Evolutionary conservation across 2,888 invertebrate species (phyloP).

Genomic region (Watsonalla binaria): DNA sequence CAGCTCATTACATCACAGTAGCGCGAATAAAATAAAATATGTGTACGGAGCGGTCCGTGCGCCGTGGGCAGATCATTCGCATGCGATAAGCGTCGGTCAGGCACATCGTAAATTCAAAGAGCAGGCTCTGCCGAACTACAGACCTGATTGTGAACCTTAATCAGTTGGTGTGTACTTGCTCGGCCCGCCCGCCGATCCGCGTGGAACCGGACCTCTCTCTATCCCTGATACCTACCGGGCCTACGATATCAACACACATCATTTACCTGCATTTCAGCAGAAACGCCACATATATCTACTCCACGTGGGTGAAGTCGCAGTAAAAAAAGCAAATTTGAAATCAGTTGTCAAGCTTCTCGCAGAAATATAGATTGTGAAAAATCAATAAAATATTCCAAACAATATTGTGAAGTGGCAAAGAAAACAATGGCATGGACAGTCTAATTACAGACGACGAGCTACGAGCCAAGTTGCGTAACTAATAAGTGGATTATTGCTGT

Average conservation of each 20-base stretch:
- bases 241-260: conserved; percentile 6
- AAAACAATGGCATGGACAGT: too few species aligned
- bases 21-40: conserved; percentile 79
- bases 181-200: conserved; percentile 14
- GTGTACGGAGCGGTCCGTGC: conserved; percentile 73
- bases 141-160: conserved; percentile 75
- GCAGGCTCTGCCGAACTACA: conserved; percentile 73
- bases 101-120: conserved; percentile 78
- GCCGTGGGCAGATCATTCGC: conserved; percentile 77
- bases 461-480: too few species aligned
- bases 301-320: too few species aligned
- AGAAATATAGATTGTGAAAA: too few species aligned
- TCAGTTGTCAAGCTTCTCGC: too few species aligned
- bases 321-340: too few species aligned
- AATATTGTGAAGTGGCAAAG: too few species aligned
- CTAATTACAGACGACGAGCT: too few species aligned
- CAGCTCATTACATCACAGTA: conserved; percentile 80
- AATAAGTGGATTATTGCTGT: too few species aligned
- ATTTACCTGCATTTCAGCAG: conserved; percentile 6
- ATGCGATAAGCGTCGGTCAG: conserved; percentile 77
- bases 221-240: conserved; percentile 7
- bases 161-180: conserved; percentile 60
- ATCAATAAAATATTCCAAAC: too few species aligned
- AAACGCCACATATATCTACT: background rate
- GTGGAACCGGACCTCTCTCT: conserved; percentile 17